Evolutionary conservation across 1,140 invertebrate species (phyloP), one percentile per base, ranked within the genome.

Genomic region (Proctacanthus coquilletti): DNA sequence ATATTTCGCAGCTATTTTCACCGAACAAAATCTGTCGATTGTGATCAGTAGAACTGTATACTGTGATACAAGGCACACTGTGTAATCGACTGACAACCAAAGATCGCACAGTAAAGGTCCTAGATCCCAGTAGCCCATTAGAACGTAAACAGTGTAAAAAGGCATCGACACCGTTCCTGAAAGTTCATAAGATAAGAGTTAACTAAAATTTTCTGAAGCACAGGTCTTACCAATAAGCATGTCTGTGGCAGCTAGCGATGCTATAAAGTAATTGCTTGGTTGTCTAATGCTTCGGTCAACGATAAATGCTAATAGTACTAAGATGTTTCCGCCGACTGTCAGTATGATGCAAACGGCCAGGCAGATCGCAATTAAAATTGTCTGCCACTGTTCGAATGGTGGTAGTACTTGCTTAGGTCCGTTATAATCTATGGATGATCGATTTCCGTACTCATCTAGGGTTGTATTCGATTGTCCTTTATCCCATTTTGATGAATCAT

Each of bases 191-290:
- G 5, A 20, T 20, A 14, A 34, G 15, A 6, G 15, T 1, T 4
- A 18, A 10, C 32, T 29, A 30, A 36, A 19, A 36, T 36, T 19
- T 18, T 36, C 34, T 18, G 9, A 64, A 6, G 71, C 69, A 62
- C 74, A 71, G 3, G 65, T 52, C 36, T 74, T 62, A 75, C 96
- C 96, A 61, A 99, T 99, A 40, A 98, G 72, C 65, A 98, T 78
- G 66, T 99, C 96, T 9, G 93, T 97, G 20, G 94, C 87, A 17
- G 96, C 95, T 29, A 99, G 70, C 1, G 93, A 98, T 3, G 92
- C 94, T 36, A 99, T 97, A 66, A 98, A 98, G 66, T 98, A 99
- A 66, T 99, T 99, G 54, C 89, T 95, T 2, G 96, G 95, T 53
- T 98, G 94, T 31, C 96, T 75, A 51, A 99, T 98, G 38, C 84